phyloP scores from a whole-genome alignment of 2,888 invertebrate genomes.

The Drosophila testacea region DNA sequence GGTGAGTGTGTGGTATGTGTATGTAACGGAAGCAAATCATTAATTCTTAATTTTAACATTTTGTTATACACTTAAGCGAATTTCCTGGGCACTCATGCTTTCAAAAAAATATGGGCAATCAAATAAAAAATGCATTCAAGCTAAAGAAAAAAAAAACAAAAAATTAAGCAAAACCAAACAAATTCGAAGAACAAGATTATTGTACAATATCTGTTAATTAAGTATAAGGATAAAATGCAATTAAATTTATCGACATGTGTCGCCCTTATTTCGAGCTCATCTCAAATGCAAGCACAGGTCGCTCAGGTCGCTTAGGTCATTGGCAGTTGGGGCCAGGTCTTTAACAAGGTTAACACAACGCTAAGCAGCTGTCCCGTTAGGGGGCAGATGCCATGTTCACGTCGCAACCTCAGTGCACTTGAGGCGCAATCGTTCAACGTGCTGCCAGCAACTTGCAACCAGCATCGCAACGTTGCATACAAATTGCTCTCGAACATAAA shows the following conservation, averaged over 20 bases:
- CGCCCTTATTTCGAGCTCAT: conserved; percentile 35
- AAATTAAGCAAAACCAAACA: neutral
- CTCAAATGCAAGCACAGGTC: conserved; percentile 23
- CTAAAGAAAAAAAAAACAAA: neutral
- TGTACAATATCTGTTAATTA: conserved; percentile 43
- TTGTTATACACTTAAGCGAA: conserved; percentile 70
- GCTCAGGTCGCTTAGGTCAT: conserved; percentile 36
- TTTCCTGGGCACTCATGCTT: conserved; percentile 51
- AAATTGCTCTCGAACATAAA: conserved; percentile 62
- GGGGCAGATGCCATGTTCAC: conserved; percentile 31
- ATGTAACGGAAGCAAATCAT: conserved; percentile 57
- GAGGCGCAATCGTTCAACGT: conserved; percentile 76
- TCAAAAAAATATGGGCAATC: conserved; percentile 49
- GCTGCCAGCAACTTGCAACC: conserved; percentile 44
- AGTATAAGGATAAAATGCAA: conserved; percentile 23
- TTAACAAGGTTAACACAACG: conserved; percentile 75
- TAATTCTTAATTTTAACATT: conserved; percentile 79
- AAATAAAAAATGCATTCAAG: conserved; percentile 66
- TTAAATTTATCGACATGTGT: conserved; percentile 42
- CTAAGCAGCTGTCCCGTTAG: conserved; percentile 61
- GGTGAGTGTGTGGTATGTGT: conserved; percentile 25
- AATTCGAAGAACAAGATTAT: neutral
- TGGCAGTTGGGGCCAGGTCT: conserved; percentile 33
- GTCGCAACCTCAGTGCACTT: conserved; percentile 71
- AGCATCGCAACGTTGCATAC: conserved; percentile 66